Percentiles rank a stretch among this genome's conserved stretches.
phyloP scores from a whole-genome alignment of 64 coral and sea anemone species.

The Acropora tenuis region DNA sequence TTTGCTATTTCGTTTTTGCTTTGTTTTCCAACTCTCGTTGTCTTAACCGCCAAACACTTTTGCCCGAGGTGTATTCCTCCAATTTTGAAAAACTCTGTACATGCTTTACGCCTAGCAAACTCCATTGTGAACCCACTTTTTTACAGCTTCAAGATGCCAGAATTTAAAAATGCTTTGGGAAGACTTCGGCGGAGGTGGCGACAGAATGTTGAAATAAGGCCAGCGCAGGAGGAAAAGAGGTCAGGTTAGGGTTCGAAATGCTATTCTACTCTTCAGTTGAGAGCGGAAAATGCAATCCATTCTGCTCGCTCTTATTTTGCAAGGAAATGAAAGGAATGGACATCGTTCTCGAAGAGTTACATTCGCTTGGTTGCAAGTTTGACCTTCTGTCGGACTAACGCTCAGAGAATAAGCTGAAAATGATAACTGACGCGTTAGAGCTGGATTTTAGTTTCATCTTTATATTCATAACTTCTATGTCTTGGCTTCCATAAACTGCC shows the following conservation, averaged over 20 bases:
- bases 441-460: no score
- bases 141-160: background rate
- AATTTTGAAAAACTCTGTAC: background rate
- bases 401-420: no score
- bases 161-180: constrained; percentile 3
- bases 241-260: background rate
- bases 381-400: no score
- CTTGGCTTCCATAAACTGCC: no score
- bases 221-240: background rate
- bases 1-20: background rate
- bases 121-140: constrained; percentile 12
- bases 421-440: no score
- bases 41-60: background rate
- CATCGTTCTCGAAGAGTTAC: no score
- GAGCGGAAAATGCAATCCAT: no score
- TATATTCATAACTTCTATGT: no score
- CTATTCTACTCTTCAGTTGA: no score
- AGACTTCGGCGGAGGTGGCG: background rate
- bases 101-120: background rate
- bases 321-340: no score
- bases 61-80: background rate
- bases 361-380: no score
- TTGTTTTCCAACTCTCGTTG: background rate
- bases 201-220: background rate
- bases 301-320: no score